A percentile compares a stretch with the other conserved stretches of the same genome.
These are phyloP conservation scores for Tolypeutes matacus DNA, from an alignment of 2,797 vertebrate species.

Conservation along the genomic window DNA sequence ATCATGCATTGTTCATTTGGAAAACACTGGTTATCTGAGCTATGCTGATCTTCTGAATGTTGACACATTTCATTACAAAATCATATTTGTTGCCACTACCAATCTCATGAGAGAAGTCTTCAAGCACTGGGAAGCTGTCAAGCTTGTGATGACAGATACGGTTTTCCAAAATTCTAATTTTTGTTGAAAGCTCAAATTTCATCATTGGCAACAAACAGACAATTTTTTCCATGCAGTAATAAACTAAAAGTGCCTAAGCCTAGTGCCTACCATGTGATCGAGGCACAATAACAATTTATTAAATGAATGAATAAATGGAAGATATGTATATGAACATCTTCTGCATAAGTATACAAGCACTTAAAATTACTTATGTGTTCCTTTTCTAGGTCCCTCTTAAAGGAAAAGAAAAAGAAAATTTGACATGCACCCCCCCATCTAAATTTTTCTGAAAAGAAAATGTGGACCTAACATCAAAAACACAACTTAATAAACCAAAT, in stretches of 20 bases:
- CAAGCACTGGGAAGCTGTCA: not conserved
- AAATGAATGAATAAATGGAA: not conserved
- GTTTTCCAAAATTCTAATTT: not conserved
- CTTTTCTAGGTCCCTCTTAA: not conserved
- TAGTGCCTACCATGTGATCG: not conserved
- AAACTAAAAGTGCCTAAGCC: not conserved
- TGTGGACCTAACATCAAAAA: not conserved
- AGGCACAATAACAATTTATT: not conserved
- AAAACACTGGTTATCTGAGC: not conserved
- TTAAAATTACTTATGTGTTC: not conserved
- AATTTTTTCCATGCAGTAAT: not conserved
- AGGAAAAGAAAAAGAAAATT: not conserved
- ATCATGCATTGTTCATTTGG: not conserved
- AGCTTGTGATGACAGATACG: not conserved
- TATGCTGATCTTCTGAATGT: not conserved
- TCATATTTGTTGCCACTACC: not conserved
- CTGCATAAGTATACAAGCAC: not conserved
- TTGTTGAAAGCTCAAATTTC: conserved; percentile 25
- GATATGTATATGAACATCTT: not conserved
- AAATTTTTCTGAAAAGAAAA: not conserved
- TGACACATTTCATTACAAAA: not conserved
- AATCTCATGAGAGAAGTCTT: not conserved
- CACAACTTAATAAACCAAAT: not conserved
- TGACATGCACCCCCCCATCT: not conserved
- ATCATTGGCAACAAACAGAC: not conserved